Conservation (phyloP, 2,797 vertebrate species). For the Onychomys arenicola region DNA sequence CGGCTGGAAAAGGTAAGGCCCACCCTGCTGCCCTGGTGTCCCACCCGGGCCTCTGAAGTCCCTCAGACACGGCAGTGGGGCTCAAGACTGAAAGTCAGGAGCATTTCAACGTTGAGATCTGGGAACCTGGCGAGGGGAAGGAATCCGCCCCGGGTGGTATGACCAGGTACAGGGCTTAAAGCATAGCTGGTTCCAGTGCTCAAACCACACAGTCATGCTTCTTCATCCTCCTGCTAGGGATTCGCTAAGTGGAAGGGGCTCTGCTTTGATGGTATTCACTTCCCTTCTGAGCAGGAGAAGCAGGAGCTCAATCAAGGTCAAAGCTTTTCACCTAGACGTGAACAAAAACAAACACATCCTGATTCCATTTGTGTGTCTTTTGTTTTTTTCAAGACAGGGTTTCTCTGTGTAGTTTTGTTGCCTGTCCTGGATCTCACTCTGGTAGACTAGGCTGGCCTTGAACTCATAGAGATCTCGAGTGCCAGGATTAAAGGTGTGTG, state of each 20-base stretch:
- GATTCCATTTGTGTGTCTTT: not conserved
- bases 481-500: no score
- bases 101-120: no score
- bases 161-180: not conserved
- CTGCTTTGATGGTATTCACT: not conserved
- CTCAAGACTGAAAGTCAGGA: not conserved
- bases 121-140: not conserved
- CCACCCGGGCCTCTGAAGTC: not conserved
- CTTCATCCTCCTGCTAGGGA: not conserved
- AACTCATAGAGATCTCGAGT: no score
- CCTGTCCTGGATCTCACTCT: no score
- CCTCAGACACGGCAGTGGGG: not conserved
- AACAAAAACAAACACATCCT: not conserved
- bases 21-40: not conserved
- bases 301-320: not conserved
- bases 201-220: not conserved
- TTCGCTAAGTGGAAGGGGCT: not conserved
- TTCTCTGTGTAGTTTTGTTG: no score
- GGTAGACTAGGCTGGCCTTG: no score
- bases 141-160: not conserved
- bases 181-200: not conserved
- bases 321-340: not conserved
- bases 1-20: constrained; percentile 88
- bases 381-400: no score
- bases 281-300: not conserved